These are phyloP conservation scores for Pachypanchax playfairii DNA, from an alignment of 2,113 vertebrate genomes.

Conservation along the genomic window DNA sequence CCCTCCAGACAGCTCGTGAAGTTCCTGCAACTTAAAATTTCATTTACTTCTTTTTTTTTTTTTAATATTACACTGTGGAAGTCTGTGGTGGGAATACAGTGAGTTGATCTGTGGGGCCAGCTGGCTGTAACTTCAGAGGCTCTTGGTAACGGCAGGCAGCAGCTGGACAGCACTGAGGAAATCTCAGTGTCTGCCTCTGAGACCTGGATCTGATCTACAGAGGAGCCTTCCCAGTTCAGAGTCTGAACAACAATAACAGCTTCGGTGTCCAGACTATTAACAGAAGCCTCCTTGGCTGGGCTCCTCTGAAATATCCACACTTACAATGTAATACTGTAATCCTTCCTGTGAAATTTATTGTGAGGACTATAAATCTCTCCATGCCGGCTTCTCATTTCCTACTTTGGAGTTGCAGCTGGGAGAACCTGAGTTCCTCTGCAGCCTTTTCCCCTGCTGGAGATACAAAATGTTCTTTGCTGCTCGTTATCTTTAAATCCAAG, in stretches of 20 bases:
- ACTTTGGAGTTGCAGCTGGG: conserved; percentile 52
- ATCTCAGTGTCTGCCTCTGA: conserved; percentile 52
- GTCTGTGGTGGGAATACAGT: conserved; percentile 3
- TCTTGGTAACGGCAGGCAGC: conserved; percentile 49
- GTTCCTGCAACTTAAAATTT: neutral
- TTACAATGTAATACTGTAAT: conserved; percentile 65
- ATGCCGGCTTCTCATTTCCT: conserved; percentile 56
- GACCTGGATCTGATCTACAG: conserved; percentile 57
- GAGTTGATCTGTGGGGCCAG: conserved; percentile 44
- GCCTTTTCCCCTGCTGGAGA: conserved; percentile 37
- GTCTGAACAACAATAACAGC: conserved; percentile 63
- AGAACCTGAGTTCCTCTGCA: conserved; percentile 38
- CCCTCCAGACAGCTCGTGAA: neutral
- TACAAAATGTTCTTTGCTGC: conserved; percentile 30
- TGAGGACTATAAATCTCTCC: conserved; percentile 64
- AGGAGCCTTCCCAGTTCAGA: conserved; percentile 34
- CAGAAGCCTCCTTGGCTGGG: conserved; percentile 29
- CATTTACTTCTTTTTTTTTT: neutral
- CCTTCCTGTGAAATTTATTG: conserved; percentile 67
- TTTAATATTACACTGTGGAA: too few relatives aligned
- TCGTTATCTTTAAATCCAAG: conserved; percentile 16
- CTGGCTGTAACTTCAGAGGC: conserved; percentile 59
- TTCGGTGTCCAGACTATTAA: conserved; percentile 59
- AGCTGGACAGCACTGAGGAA: conserved; percentile 66
- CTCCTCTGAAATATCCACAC: conserved; percentile 40